Conservation (phyloP, 2,888 invertebrate genomes). For the Archaeoteleia sp. region DNA sequence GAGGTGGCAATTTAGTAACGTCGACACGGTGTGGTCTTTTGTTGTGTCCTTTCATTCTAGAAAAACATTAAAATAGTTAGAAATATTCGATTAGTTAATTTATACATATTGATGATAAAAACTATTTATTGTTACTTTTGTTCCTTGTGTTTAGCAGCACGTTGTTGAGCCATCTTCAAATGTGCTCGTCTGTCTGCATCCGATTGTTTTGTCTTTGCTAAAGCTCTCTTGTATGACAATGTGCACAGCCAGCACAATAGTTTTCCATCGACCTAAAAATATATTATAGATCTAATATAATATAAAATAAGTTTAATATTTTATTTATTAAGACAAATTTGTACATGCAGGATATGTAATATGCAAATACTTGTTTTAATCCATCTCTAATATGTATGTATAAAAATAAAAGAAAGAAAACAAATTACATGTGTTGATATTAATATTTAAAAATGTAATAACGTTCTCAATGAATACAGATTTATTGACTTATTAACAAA, state of each 20-base stretch:
- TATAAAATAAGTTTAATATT: too few species aligned
- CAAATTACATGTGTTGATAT: too few species aligned
- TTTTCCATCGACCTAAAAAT: constrained; percentile 92
- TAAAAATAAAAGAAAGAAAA: too few species aligned
- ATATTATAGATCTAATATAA: too few species aligned
- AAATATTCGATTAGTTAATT: constrained; percentile 10
- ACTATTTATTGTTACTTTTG: constrained; percentile 78
- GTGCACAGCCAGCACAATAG: constrained; percentile 97
- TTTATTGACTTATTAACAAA: too few species aligned
- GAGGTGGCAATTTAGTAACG: constrained; percentile 78
- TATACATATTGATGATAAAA: too few species aligned
- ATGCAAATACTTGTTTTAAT: too few species aligned
- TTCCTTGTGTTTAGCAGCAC: constrained; percentile 77
- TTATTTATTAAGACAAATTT: too few species aligned
- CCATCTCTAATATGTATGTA: too few species aligned
- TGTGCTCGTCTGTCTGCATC: constrained; percentile 82
- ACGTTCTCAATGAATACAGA: too few species aligned
- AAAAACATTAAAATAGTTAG: constrained; percentile 10
- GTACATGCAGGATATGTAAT: too few species aligned
- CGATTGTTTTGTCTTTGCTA: constrained; percentile 93
- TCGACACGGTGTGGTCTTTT: constrained; percentile 83
- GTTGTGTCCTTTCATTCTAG: constrained; percentile 81
- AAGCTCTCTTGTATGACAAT: constrained; percentile 91
- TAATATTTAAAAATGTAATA: too few species aligned
- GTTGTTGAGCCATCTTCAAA: constrained; percentile 77